These are phyloP conservation scores for Eilema caniola DNA, from an alignment of 2,888 invertebrate genomes.

Conservation along the genomic window DNA sequence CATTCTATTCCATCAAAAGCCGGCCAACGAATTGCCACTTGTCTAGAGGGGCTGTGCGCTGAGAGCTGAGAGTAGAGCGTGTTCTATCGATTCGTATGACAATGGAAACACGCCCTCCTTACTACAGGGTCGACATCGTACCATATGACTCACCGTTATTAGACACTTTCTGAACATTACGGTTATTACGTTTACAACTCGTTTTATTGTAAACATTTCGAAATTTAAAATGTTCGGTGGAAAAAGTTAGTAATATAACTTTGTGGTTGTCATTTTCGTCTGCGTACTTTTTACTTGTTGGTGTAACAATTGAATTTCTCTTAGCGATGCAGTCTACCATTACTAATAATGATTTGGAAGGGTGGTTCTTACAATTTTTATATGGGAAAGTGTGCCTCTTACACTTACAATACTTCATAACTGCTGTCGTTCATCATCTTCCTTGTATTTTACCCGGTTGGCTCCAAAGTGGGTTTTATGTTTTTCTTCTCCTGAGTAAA, in stretches of 20 bases:
- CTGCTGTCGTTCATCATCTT: no score
- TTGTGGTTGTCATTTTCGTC: constrained; percentile 4
- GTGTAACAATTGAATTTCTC: background rate
- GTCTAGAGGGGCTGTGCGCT: no score
- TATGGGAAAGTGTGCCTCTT: no score
- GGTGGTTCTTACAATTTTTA: no score
- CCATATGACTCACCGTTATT: constrained; percentile 47
- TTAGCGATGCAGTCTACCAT: background rate
- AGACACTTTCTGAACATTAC: constrained; percentile 46
- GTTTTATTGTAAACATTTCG: constrained; percentile 37
- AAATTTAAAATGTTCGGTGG: constrained; percentile 24
- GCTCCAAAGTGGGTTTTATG: no score
- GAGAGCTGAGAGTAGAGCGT: no score
- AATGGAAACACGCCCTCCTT: constrained; percentile 25
- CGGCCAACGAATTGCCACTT: no score
- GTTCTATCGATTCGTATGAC: background rate
- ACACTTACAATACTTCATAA: no score
- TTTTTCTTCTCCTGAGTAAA: no score
- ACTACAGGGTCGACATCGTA: constrained; percentile 29
- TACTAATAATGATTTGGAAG: background rate
- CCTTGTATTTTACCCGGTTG: no score
- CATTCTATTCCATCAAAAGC: no score
- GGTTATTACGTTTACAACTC: constrained; percentile 33
- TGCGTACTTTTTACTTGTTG: background rate
- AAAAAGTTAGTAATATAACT: constrained; percentile 1